Evolutionary conservation across 2,888 invertebrate genomes (phyloP).

Genomic region (Drosophila mercatorum): DNA sequence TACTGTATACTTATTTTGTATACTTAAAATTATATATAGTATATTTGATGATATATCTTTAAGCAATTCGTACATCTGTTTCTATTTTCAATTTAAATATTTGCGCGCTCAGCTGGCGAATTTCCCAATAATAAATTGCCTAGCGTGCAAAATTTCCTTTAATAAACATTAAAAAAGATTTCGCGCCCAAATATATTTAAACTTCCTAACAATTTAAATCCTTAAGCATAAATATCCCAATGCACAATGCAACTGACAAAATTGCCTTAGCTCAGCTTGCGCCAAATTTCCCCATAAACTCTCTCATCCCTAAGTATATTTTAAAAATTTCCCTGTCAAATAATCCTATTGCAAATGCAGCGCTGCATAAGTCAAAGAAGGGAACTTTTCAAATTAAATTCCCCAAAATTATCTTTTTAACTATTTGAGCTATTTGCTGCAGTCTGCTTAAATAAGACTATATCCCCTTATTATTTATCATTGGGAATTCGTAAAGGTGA

Average conservation of each 20-base stretch:
- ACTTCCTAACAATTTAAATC: background rate
- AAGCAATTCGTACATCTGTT: background rate
- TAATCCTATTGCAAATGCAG: background rate
- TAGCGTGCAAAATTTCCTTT: background rate
- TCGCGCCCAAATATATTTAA: background rate
- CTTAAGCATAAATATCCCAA: background rate
- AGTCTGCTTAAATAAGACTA: no score
- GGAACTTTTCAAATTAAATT: background rate
- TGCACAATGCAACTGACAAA: background rate
- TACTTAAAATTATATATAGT: background rate
- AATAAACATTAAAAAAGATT: background rate
- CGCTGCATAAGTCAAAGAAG: background rate
- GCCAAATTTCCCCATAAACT: background rate
- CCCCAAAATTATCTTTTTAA: no score
- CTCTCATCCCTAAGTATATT: background rate
- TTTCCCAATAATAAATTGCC: background rate
- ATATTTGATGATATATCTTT: background rate
- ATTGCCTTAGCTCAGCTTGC: background rate
- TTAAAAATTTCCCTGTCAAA: background rate
- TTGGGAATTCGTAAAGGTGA: background rate
- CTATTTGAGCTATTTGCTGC: background rate
- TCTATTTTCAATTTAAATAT: background rate
- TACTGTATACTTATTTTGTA: background rate
- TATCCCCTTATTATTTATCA: background rate
- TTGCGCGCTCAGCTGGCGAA: no score